Evolutionary conservation across 2,888 invertebrate genomes (phyloP), one percentile per base, ranked within the genome.

Genomic region (Gnatocerus cornutus): DNA sequence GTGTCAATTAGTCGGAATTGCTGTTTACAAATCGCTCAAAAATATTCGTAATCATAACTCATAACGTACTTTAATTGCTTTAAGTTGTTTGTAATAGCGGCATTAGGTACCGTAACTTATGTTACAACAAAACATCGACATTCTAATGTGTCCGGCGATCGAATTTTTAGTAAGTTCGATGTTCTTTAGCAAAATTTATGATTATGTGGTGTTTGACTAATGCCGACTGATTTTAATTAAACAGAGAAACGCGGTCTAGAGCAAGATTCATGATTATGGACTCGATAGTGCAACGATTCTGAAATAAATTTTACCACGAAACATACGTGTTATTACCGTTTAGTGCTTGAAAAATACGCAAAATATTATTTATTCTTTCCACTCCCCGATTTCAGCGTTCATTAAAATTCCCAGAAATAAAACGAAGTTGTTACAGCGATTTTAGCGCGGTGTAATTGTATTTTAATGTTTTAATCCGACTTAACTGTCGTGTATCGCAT

Each of bases 121-220:
- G n/a, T n/a, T n/a, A n/a, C n/a, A n/a, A n/a, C n/a, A n/a, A n/a
- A n/a, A n/a, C n/a, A n/a, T n/a, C n/a, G n/a, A n/a, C n/a, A n/a
- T n/a, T n/a, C n/a, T 4, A 21, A 21, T 21, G 21, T 21, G 21
- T 21, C 21, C 21, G 21, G 21, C 4, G 21, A 21, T 3, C 2
- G 21, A 21, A 21, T 21, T 21, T 21, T 21, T 21, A 21, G 21
- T 21, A 21, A 21, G 21, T 21, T 3, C 1, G 4, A 21, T 21
- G 4, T 21, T 21, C 21, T 21, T 70, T 74, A 56, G 64, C 71
- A 67, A 68, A 75, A 75, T 77, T 77, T 76, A 77, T 74, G 73
- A 77, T 75, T 76, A 76, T 76, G 74, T 74, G 68, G 56, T 73
- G 74, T 75, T 76, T 77, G 77, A 77, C 72, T 75, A 75, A 77